Conservation (phyloP, 2,797 vertebrate species). For the Coccyzus lansbergi region DNA sequence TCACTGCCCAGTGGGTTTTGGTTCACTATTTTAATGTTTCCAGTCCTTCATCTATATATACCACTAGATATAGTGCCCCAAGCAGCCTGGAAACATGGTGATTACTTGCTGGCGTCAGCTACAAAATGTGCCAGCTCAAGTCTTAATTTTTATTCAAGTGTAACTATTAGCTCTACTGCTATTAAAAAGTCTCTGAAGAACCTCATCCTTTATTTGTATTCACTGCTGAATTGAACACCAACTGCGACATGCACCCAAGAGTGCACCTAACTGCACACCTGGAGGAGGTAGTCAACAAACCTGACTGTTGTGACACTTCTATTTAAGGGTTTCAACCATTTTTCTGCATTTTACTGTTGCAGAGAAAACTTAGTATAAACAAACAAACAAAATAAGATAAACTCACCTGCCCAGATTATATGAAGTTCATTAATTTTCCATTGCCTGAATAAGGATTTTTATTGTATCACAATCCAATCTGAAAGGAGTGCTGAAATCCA, state of each 20-base stretch:
- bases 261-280: background rate
- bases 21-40: background rate
- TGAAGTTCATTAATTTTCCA: background rate
- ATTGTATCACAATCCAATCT: background rate
- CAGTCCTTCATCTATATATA: background rate
- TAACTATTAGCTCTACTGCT: constrained; percentile 1
- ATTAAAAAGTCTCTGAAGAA: background rate
- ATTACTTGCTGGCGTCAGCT: background rate
- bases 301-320: constrained; percentile 1
- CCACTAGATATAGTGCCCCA: background rate
- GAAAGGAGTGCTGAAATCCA: background rate
- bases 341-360: background rate
- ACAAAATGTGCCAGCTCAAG: background rate
- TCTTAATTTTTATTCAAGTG: background rate
- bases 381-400: background rate
- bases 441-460: background rate
- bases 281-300: background rate
- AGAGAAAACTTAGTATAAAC: background rate
- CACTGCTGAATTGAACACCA: background rate
- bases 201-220: constrained; percentile 11
- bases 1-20: background rate
- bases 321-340: background rate
- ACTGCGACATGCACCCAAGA: background rate
- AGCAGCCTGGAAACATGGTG: background rate
- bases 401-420: background rate